phyloP scores from a whole-genome alignment of 2,113 vertebrate genomes.

The Morphnarchus princeps region DNA sequence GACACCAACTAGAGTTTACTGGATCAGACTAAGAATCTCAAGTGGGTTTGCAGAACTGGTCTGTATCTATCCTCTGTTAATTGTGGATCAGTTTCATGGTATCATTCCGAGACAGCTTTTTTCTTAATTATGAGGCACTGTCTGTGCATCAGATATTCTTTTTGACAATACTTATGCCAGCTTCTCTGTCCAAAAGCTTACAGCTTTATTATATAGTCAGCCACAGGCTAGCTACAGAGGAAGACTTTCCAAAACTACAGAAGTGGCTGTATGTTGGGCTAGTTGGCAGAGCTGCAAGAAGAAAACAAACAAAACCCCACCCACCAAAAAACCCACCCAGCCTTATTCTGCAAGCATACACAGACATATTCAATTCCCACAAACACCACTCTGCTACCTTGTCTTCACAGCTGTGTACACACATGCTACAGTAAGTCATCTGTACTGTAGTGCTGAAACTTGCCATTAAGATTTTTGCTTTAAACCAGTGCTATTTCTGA shows the following conservation, averaged over 20 bases:
- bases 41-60: neutral
- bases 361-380: neutral
- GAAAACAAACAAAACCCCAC: neutral
- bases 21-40: neutral
- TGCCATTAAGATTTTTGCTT: neutral
- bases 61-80: neutral
- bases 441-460: neutral
- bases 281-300: neutral
- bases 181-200: neutral
- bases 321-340: neutral
- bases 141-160: neutral
- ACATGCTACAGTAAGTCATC: neutral
- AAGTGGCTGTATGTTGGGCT: neutral
- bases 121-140: neutral
- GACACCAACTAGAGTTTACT: neutral
- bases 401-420: neutral
- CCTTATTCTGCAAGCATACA: neutral
- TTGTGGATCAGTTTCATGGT: neutral
- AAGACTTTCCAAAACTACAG: neutral
- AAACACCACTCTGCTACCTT: fast-evolving
- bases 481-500: neutral
- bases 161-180: neutral
- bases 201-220: neutral
- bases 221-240: neutral
- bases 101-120: neutral